These are phyloP conservation scores for Rhagium mordax DNA, from an alignment of 2,888 invertebrate species.

Conservation along the genomic window DNA sequence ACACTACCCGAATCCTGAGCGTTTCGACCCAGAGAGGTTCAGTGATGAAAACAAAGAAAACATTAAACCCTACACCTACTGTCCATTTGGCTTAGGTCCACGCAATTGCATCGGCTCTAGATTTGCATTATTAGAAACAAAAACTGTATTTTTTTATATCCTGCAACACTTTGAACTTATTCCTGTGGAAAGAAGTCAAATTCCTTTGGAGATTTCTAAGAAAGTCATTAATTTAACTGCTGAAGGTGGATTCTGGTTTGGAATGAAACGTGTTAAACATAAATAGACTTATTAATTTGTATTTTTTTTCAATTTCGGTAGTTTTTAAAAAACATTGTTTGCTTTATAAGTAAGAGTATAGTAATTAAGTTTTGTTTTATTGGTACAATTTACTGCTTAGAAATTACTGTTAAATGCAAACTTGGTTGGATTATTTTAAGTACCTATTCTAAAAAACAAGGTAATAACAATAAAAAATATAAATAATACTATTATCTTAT, in stretches of 20 bases:
- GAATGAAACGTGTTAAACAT: slow-evolving; percentile 41
- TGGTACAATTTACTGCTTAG: no score
- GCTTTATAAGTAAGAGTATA: no score
- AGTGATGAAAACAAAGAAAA: slow-evolving; percentile 63
- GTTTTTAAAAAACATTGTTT: no score
- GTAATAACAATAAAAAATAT: no score
- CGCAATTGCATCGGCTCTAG: slow-evolving; percentile 71
- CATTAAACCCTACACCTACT: slow-evolving; percentile 70
- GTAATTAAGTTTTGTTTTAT: no score
- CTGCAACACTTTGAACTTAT: slow-evolving; percentile 59
- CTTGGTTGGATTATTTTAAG: no score
- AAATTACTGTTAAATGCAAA: no score
- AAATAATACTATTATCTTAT: no score
- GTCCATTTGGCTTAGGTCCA: slow-evolving; percentile 73
- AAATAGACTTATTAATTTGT: no score
- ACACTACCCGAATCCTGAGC: slow-evolving; percentile 70
- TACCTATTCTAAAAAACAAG: no score
- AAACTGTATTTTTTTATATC: slow-evolving; percentile 55
- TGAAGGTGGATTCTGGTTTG: slow-evolving; percentile 49
- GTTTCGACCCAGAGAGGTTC: slow-evolving; percentile 70
- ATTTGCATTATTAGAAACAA: slow-evolving; percentile 67
- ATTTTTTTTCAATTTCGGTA: no score
- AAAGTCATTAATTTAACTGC: slow-evolving; percentile 52
- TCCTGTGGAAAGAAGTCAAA: slow-evolving; percentile 57
- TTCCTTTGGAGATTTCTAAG: slow-evolving; percentile 57